Conservation (phyloP, 2,888 invertebrate genomes). For the Coenonympha arcania region DNA sequence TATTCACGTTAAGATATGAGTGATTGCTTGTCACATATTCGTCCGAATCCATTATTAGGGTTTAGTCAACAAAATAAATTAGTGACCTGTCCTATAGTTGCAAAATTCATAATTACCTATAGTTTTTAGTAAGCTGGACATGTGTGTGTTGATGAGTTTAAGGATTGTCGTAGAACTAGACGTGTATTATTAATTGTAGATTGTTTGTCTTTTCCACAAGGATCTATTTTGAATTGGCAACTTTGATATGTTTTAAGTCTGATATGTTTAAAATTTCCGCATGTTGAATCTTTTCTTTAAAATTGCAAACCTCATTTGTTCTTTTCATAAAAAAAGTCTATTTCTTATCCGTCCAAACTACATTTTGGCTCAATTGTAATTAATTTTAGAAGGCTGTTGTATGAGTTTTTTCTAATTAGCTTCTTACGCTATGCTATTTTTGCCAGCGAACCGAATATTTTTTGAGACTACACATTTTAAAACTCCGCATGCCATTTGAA, state of each 20-base stretch:
- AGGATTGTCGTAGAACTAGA: slow-evolving; percentile 47
- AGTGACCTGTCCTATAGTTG: slow-evolving; percentile 73
- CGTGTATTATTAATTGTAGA: slow-evolving; percentile 52
- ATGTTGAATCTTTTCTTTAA: slow-evolving; percentile 15
- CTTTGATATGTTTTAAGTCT: slow-evolving; percentile 16
- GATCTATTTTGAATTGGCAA: slow-evolving; percentile 33
- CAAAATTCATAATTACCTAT: slow-evolving; percentile 60
- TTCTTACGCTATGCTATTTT: slow-evolving; percentile 54
- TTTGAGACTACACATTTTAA: background rate
- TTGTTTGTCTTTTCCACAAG: slow-evolving; percentile 45
- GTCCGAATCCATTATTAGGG: slow-evolving; percentile 53
- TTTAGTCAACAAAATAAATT: slow-evolving; percentile 60
- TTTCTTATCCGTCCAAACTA: slow-evolving; percentile 31
- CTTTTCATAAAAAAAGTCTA: background rate
- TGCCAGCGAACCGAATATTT: slow-evolving; percentile 32
- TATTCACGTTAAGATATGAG: too few relatives aligned
- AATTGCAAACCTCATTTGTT: background rate
- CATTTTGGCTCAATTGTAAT: slow-evolving; percentile 61
- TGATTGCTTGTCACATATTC: too few relatives aligned
- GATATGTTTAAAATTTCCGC: slow-evolving; percentile 17
- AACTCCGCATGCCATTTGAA: slow-evolving; percentile 18
- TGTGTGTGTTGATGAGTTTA: slow-evolving; percentile 51
- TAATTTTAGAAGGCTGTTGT: slow-evolving; percentile 57
- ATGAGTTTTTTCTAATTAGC: slow-evolving; percentile 43
- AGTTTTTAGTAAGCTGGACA: slow-evolving; percentile 43